Percentiles rank a stretch among this genome's conserved stretches.
Conservation (phyloP, 2,888 invertebrate genomes). For the Drosophila merina region DNA sequence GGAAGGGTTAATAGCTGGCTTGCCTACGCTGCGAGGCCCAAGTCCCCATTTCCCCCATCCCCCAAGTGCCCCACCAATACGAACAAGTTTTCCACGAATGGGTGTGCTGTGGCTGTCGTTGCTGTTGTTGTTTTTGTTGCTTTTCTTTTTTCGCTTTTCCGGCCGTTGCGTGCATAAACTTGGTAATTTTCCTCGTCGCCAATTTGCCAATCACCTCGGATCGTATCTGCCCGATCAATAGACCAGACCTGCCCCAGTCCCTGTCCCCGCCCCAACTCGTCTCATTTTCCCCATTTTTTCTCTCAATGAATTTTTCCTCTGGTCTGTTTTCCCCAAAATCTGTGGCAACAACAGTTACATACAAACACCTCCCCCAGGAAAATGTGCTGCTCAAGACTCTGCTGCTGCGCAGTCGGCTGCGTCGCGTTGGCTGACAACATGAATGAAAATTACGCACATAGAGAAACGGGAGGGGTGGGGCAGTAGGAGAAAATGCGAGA, state of each 20-base stretch:
- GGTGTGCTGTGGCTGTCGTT: conserved; percentile 47
- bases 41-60: conserved; percentile 39
- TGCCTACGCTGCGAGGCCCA: conserved; percentile 53
- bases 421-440: conserved; percentile 73
- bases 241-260: neutral
- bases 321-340: conserved; percentile 58
- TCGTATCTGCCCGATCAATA: conserved; percentile 6
- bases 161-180: conserved; percentile 49
- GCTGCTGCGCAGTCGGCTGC: conserved; percentile 35
- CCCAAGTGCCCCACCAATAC: conserved; percentile 49
- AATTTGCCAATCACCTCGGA: conserved; percentile 44
- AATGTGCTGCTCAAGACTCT: conserved; percentile 35
- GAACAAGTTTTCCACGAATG: conserved; percentile 75
- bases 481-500: conserved; percentile 10
- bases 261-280: neutral
- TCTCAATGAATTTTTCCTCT: conserved; percentile 64
- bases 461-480: conserved; percentile 17
- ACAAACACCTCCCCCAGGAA: neutral
- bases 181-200: conserved; percentile 49
- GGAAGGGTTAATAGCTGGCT: conserved; percentile 23
- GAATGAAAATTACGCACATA: conserved; percentile 76
- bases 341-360: conserved; percentile 36
- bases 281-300: conserved; percentile 45
- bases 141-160: conserved; percentile 32
- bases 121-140: conserved; percentile 10